These are phyloP conservation scores for Austrofundulus limnaeus DNA, from an alignment of 2,113 vertebrate species.

Conservation along the genomic window DNA sequence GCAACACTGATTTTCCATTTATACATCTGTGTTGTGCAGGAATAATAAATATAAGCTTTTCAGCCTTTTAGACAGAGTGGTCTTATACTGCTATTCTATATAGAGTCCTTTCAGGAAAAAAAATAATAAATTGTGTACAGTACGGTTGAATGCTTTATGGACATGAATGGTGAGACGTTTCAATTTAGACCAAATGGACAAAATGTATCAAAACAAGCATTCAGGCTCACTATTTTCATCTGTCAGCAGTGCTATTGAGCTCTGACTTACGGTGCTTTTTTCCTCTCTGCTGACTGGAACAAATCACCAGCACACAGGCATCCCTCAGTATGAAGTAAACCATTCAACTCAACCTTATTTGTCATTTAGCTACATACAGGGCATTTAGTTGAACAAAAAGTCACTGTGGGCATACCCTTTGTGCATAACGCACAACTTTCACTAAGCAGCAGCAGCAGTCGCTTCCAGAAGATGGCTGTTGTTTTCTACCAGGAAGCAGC, in stretches of 20 bases:
- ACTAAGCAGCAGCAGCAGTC: too few relatives aligned
- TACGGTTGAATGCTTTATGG: slow-evolving; percentile 43
- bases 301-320: slow-evolving; percentile 25
- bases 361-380: too few relatives aligned
- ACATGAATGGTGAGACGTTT: slow-evolving; percentile 34
- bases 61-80: neutral
- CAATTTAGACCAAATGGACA: slow-evolving; percentile 37
- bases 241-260: slow-evolving; percentile 15
- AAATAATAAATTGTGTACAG: slow-evolving; percentile 14
- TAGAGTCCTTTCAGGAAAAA: slow-evolving; percentile 29
- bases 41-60: slow-evolving; percentile 3
- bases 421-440: too few relatives aligned
- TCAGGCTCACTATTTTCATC: slow-evolving; percentile 22
- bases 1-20: slow-evolving; percentile 7
- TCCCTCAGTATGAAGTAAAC: slow-evolving; percentile 47
- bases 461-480: too few relatives aligned
- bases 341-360: neutral
- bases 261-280: slow-evolving; percentile 34
- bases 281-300: slow-evolving; percentile 44
- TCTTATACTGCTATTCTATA: slow-evolving; percentile 15
- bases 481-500: too few relatives aligned
- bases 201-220: slow-evolving; percentile 34
- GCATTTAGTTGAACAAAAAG: too few relatives aligned
- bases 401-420: too few relatives aligned
- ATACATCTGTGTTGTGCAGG: neutral